Base-by-base conservation (phyloP, 2,888 invertebrate genomes). In the Melieria picta region DNA sequence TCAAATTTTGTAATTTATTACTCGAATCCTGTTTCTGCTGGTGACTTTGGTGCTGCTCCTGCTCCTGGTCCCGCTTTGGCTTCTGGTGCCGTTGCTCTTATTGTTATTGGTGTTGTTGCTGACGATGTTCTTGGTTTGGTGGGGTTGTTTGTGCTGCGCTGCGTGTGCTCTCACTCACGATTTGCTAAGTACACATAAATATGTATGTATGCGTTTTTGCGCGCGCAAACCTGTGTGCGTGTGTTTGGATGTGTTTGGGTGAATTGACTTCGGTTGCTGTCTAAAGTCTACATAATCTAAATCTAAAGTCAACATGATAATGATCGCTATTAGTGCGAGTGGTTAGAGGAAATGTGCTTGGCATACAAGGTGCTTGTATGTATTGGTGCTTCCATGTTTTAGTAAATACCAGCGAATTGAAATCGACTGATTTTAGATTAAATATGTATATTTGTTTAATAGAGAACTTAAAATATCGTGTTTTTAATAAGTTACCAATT, bases 1-100 rank as follows among this genome's bases (percentile, higher is more conserved):
- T 85, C 85, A 85, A 85, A 84, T 82, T 84, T 84, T 82, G 79
- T 85, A 85, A 85, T 85, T 85, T 85, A 85, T 85, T 85, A 84
- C 85, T 83, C 79, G 81, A 83, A 84, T 85, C 82, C 83, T 84
- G 85, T 84, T 84, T 83, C 83, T 84, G 84, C 81, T 81, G 81
- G 81, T 82, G 83, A 82, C 80, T 83, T 81, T 81, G 71, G 73
- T 74, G 64, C 72, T 76, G 45, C 30, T 30, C 30, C 30, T 30
- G 30, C 30, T 30, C 30, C 30, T 30, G 30, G 1, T 30, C 3
- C 3, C 1, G 30, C 30, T 30, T 16, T 16, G 16, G 16, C 16
- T 16, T 16, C 30, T 30, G 1, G 30, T 30, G 30, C 30, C 30
- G 30, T 30, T 30, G 30, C 30, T 30, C 30, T 30, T 30, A 30